A percentile compares a stretch with the other conserved stretches of the same genome.
phyloP scores from a whole-genome alignment of 2,797 vertebrate genomes.

The Emys orbicularis region DNA sequence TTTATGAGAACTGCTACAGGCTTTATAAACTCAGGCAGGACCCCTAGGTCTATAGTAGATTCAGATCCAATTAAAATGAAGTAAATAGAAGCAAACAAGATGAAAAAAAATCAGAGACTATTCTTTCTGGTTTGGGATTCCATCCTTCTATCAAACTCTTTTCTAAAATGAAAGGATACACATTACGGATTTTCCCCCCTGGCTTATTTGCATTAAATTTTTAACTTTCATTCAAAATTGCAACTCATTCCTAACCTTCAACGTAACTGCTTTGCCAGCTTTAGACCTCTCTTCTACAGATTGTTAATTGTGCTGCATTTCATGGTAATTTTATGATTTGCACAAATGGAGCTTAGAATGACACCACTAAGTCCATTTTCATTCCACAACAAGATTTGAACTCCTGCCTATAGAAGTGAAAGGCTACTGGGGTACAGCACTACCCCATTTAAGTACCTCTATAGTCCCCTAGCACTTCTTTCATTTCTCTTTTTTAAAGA shows the following conservation, averaged over 20 bases:
- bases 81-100: constrained; percentile 43
- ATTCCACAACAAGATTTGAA: constrained; percentile 42
- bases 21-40: neutral
- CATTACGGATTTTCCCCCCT: neutral
- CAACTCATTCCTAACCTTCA: constrained; percentile 23
- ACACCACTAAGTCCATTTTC: constrained; percentile 44
- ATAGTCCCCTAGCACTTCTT: neutral
- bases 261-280: neutral
- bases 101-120: constrained; percentile 26
- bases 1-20: neutral
- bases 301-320: constrained; percentile 5
- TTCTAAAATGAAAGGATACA: neutral
- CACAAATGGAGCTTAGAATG: neutral
- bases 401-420: constrained; percentile 40
- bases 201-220: constrained; percentile 24
- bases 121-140: neutral
- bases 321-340: neutral
- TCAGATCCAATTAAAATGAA: constrained; percentile 37
- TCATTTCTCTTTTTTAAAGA: constrained; percentile 62
- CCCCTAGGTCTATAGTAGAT: neutral
- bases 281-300: neutral
- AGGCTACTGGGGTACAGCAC: constrained; percentile 9
- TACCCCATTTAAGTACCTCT: constrained; percentile 33
- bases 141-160: neutral
- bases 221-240: constrained; percentile 2